Evolutionary conservation across 2,888 invertebrate genomes (phyloP), one percentile per base, ranked within the genome.

Genomic region (Lordiphosa andalusiaca): DNA sequence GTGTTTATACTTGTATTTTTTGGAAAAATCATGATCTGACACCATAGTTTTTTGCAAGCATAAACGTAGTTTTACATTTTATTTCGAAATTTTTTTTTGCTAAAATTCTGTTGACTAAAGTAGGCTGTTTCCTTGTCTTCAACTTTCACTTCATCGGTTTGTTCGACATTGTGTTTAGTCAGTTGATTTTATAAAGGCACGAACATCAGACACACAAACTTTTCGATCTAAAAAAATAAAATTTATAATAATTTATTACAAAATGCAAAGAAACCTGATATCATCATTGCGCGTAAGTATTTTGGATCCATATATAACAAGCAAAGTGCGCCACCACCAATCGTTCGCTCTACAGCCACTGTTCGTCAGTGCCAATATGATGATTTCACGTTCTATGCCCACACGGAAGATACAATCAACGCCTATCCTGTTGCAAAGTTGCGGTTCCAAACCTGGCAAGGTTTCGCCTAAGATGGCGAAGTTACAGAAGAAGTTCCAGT

Each of bases 401-500:
- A 9, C 19, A 2, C 74, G 71, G 19, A 33, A 52, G 4, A 9
- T 73, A 35, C 60, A 52, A 2, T 13, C 41, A n/a, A 51, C 71
- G 6, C 33, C 46, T 4, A 33, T 40, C 16, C n/a, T 47, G 2
- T 53, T 56, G 52, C 48, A 58, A 21, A 40, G 36, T 2, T 25
- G 47, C 3, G 62, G 10, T 30, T 3, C 33, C 2, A n/a, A 12
- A 1, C 47, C 40, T 3, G 82, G 62, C 3, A 77, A 77, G 33
- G 4, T 77, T 1, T 10, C 74, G 2, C 57, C 68, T 0, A 84
- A 77, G 30, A 63, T 84, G 59, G 61, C 53, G 1, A 73, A 67
- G 21, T 10, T 85, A 1, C 87, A 87, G 46, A 83, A 73, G 25
- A 16, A 16, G 16, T 90, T 86, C 67, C 90, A 90, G 69, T 82